Conservation (phyloP, 2,888 invertebrate genomes). For the Urechis unicinctus region DNA sequence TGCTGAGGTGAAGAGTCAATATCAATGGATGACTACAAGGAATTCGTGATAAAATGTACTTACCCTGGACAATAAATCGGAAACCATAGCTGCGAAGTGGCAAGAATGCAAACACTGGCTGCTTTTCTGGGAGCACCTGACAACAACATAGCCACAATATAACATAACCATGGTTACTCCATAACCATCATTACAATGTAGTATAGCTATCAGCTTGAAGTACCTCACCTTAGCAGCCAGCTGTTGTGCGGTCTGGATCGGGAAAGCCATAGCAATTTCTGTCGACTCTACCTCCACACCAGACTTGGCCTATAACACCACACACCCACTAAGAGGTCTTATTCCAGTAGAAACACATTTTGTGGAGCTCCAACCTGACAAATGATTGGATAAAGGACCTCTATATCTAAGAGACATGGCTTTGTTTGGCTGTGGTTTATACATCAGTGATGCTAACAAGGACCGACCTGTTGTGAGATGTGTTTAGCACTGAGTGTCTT, state of each 20-base stretch:
- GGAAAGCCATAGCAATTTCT: slow-evolving; percentile 46
- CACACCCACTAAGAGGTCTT: too few relatives aligned
- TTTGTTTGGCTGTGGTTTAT: too few relatives aligned
- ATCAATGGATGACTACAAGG: not conserved
- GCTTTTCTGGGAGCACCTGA: slow-evolving; percentile 34
- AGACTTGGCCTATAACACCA: slow-evolving; percentile 40
- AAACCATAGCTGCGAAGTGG: slow-evolving; percentile 49
- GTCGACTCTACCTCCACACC: slow-evolving; percentile 43
- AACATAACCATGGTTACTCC: not conserved
- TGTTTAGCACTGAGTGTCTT: slow-evolving; percentile 34
- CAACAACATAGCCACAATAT: not conserved
- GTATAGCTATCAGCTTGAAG: too few relatives aligned
- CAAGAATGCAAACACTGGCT: slow-evolving; percentile 49
- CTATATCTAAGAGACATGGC: too few relatives aligned
- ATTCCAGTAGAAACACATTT: too few relatives aligned
- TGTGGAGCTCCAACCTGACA: too few relatives aligned
- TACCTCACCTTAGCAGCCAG: not conserved
- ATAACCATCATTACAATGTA: too few relatives aligned
- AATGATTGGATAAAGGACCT: too few relatives aligned
- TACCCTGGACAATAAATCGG: slow-evolving; percentile 48
- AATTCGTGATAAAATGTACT: not conserved
- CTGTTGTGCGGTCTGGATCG: slow-evolving; percentile 11
- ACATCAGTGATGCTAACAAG: too few relatives aligned
- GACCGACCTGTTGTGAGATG: slow-evolving; percentile 16
- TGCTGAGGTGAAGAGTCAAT: too few relatives aligned